A percentile compares a stretch with the other conserved stretches of the same genome.
These are phyloP conservation scores for Cyanoderma ruficeps DNA, from an alignment of 2,113 vertebrate genomes.

Conservation along the genomic window DNA sequence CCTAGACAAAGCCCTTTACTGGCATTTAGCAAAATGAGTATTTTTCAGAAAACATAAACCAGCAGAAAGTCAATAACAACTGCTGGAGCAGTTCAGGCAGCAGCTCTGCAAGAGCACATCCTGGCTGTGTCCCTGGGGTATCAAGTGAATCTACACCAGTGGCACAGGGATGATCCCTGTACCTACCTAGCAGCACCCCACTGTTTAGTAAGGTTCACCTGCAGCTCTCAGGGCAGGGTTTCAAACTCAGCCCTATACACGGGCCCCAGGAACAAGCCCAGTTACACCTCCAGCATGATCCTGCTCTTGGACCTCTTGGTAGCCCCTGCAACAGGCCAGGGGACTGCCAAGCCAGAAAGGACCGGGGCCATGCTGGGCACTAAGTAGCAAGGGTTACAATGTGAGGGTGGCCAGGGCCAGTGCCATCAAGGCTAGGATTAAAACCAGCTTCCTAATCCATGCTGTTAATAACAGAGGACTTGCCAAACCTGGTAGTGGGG, in stretches of 20 bases:
- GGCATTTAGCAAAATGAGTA: slow-evolving; percentile 73
- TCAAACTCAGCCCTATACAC: background rate
- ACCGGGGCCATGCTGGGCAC: background rate
- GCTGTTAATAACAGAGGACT: background rate
- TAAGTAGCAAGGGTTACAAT: background rate
- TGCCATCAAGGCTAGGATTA: background rate
- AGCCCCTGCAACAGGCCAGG: background rate
- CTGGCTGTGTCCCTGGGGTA: background rate
- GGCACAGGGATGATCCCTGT: background rate
- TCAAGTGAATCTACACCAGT: background rate
- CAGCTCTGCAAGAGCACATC: background rate
- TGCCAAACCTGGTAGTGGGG: background rate
- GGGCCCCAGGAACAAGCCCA: background rate
- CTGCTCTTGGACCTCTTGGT: background rate
- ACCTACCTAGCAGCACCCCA: background rate
- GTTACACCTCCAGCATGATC: background rate
- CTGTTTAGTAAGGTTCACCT: background rate
- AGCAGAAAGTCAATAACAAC: background rate
- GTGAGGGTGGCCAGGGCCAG: background rate
- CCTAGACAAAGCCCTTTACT: slow-evolving; percentile 76
- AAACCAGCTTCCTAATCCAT: background rate
- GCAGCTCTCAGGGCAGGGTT: background rate
- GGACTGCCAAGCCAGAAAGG: background rate
- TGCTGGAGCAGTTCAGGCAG: background rate
- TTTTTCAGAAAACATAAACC: slow-evolving; percentile 59